Evolutionary conservation across 2,113 vertebrate genomes (phyloP).

Genomic region (Alethe castanea): DNA sequence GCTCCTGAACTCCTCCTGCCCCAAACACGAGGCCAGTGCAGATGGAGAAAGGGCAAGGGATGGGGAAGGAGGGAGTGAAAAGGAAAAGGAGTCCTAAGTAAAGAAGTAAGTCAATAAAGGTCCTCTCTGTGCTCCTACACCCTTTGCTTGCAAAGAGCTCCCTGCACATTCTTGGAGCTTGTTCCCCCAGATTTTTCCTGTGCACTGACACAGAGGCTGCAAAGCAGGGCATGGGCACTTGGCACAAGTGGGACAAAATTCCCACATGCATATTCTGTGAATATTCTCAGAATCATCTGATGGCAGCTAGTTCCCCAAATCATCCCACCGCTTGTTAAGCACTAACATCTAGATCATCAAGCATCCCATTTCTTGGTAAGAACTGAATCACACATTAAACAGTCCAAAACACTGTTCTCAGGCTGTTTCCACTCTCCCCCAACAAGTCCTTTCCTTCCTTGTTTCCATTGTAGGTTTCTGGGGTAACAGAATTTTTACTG

Average conservation of each 20-base stretch:
- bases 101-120: neutral
- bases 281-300: too few relatives aligned
- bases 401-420: neutral
- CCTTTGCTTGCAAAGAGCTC: neutral
- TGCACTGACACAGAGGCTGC: fast-evolving
- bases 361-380: neutral
- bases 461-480: neutral
- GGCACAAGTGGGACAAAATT: neutral
- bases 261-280: neutral
- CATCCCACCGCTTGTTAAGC: neutral
- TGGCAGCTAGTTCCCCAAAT: neutral
- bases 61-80: neutral
- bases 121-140: neutral
- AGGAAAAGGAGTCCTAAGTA: neutral
- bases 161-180: neutral
- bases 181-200: fast-evolving
- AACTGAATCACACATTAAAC: neutral
- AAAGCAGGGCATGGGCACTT: neutral
- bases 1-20: neutral
- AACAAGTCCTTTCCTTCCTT: neutral
- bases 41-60: neutral
- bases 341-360: neutral
- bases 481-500: neutral
- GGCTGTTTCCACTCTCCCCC: neutral
- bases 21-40: neutral